Base-by-base conservation (phyloP, 2,888 invertebrate species). In the Micoletzkya japonica region DNA sequence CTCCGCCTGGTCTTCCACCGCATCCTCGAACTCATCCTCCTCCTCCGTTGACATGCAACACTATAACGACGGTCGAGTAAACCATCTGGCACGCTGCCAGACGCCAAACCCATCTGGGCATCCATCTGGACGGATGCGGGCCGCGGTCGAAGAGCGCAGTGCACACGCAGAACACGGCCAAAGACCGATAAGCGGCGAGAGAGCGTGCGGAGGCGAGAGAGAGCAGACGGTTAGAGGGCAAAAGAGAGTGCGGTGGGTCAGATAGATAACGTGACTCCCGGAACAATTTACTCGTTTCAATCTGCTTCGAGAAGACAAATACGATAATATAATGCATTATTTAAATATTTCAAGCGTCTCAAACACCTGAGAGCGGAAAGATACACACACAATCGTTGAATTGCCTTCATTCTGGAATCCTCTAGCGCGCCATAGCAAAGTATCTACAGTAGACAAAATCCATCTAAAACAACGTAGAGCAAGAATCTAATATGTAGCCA, bases 21-120 rank as follows among this genome's bases (percentile, higher is more conserved):
- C 81, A 69, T 81, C 81, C 71, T 77, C 79, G 72, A 81, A 81
- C 59, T 76, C 76, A 44, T 72, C 74, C 34, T 77, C 78, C 56
- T 73, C 75, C 59, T 74, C 70, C 7, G 61, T 57, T 36, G 34
- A 68, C 72, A 74, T 74, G 30, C 28, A 63, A 57, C 49, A 54
- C 49, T 37, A 57, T n/a, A 56, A 30, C n/a, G 30, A 52, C 3
- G 63, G 26, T 32, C 49, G 32, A 24, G 44, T 50, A 20, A 17
- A 2, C 54, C 54, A 17, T 4, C 50, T 10, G 58, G 37, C 17
- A 20, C 36, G 37, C 64, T 50, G 58, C 28, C 4, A 59, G 24
- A 39, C 59, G 37, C 28, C 28, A 20, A 2, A 59, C 44, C 28
- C 17, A 59, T 59, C 26, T 2, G 20, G 36, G 2, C 26, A 20